Evolutionary conservation across 2,797 vertebrate species (phyloP), one percentile per base, ranked within the genome.

Genomic region (Rhadinocentrus ornatus): DNA sequence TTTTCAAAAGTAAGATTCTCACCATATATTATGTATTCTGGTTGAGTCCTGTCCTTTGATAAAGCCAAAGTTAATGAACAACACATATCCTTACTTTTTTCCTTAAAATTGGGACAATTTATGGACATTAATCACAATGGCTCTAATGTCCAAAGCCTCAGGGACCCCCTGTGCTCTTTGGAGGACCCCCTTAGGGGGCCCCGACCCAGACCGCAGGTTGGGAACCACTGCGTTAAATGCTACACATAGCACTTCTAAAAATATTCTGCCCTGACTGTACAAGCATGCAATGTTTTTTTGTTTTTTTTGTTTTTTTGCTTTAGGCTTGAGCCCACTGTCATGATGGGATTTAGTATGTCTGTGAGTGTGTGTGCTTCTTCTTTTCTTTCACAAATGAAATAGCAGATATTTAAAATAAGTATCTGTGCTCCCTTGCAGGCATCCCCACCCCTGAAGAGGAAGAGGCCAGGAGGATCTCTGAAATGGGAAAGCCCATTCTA

Each of bases 401-500:
- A 0, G 34, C 2, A 2, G 2, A 39, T 7, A 6, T 37, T 7
- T 18, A 65, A 1, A 54, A 55, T n/a, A 48, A 65, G 63, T 18
- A 9, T 69, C 6, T 73, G 34, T 32, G 3, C 55, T 70, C 1
- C 37, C 26, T 66, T 8, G 73, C 64, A 95, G 94, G 83, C 12
- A 62, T 86, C 31, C 89, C 93, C 32, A 93, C 88, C 0, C 93
- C 95, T 0, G 95, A 96, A 86, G 94, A 96, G 69, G 96, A 96
- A 52, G 96, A 97, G 46, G 96, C 96, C 0, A 91, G 93, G 29
- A 92, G 93, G 77, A 97, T 97, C 68, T 95, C 96, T 6, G 96
- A 97, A 81, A 97, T 96, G 95, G 96, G 96, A 3, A 96, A 96
- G 71, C 96, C 96, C 0, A 92, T 96, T 44, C 89, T 97, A 0